Evolutionary conservation across 2,797 vertebrate species (phyloP).

Genomic region (Phrynocephalus guinanensis): DNA sequence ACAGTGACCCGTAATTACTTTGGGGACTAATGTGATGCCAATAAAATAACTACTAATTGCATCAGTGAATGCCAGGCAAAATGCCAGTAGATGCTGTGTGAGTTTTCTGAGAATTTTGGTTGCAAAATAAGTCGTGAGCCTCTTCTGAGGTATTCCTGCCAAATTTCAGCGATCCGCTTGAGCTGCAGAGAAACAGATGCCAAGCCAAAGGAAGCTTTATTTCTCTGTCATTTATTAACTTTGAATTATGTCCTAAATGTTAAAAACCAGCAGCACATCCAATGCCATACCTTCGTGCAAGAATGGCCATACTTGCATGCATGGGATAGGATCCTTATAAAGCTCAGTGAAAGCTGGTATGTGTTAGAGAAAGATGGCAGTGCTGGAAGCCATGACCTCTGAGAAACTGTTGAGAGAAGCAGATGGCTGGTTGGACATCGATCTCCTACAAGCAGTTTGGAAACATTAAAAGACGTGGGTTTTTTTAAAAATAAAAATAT

Average conservation of each 20-base stretch:
- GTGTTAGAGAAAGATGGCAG: no score
- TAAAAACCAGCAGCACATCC: not conserved
- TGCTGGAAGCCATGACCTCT: not conserved
- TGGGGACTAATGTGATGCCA: constrained; percentile 28
- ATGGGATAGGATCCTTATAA: not conserved
- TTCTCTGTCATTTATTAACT: constrained; percentile 26
- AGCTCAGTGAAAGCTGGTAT: not conserved
- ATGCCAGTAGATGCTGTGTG: constrained; percentile 28
- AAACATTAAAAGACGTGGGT: no score
- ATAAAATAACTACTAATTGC: constrained; percentile 52
- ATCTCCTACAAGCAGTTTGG: no score
- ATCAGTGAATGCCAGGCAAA: constrained; percentile 49
- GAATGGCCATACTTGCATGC: not conserved
- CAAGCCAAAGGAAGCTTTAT: not conserved
- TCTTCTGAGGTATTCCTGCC: not conserved
- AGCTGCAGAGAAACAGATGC: constrained; percentile 28
- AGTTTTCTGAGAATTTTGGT: constrained; percentile 32
- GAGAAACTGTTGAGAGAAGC: not conserved
- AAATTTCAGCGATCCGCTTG: not conserved
- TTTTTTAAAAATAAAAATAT: no score
- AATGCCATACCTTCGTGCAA: not conserved
- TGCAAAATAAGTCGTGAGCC: constrained; percentile 19
- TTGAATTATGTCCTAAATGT: constrained; percentile 16
- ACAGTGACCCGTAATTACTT: constrained; percentile 12
- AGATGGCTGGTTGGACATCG: no score